Percentiles rank a stretch among this genome's conserved stretches.
Conservation (phyloP, 64 coral and sea anemone genomes). For the Actinia equina region DNA sequence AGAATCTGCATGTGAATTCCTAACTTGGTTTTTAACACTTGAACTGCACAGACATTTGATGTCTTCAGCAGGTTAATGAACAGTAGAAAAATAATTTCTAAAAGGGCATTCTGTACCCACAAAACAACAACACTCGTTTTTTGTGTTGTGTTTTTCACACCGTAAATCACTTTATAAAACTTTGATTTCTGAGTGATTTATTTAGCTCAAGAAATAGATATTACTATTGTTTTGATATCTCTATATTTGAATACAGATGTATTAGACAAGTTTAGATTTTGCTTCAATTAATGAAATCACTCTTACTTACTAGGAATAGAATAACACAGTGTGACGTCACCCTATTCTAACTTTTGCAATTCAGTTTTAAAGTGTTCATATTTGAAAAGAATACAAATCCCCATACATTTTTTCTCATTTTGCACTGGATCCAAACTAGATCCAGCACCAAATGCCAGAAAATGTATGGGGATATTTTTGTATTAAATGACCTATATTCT, state of each 20-base stretch:
- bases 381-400: no score
- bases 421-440: no score
- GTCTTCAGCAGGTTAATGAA: neutral
- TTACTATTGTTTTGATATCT: neutral
- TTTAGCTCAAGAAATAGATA: neutral
- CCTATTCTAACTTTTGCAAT: no score
- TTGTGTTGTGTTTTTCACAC: neutral
- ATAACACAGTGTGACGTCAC: no score
- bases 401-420: no score
- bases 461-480: no score
- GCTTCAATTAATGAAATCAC: neutral
- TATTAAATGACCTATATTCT: no score
- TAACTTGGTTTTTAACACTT: neutral
- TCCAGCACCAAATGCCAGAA: no score
- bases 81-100: conserved; percentile 13
- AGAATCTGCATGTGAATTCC: neutral
- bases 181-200: neutral
- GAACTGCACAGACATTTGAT: conserved; percentile 9
- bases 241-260: no score
- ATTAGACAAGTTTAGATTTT: no score
- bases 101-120: neutral
- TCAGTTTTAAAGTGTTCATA: no score
- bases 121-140: neutral
- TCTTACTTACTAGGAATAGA: neutral
- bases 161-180: neutral